Conservation (phyloP, 2,113 vertebrate species). For the Rhizomys pruinosus region DNA sequence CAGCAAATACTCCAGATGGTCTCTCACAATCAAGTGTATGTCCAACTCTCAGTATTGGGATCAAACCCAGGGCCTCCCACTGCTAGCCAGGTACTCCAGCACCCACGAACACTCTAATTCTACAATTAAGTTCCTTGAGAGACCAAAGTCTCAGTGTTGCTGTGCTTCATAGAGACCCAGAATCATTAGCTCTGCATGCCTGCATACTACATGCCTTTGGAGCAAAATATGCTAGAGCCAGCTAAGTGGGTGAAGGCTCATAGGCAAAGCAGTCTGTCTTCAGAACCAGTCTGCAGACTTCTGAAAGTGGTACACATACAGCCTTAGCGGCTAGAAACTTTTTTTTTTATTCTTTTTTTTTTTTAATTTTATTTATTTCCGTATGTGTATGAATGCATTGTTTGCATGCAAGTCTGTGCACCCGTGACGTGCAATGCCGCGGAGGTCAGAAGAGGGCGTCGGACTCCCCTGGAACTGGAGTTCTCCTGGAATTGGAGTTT, state of each 20-base stretch:
- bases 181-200: fast-evolving
- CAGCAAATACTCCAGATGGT: background rate
- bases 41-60: background rate
- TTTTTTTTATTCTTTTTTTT: too few relatives aligned
- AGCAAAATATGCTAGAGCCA: background rate
- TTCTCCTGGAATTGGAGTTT: too few relatives aligned
- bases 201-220: background rate
- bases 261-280: background rate
- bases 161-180: background rate
- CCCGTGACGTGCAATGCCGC: too few relatives aligned
- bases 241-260: fast-evolving
- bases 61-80: background rate
- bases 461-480: too few relatives aligned
- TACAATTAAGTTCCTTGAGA: background rate
- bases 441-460: too few relatives aligned
- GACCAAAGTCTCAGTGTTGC: background rate
- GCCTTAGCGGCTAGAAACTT: fast-evolving
- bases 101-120: background rate
- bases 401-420: too few relatives aligned
- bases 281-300: background rate
- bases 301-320: fast-evolving
- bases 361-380: too few relatives aligned
- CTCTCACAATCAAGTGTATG: too few relatives aligned
- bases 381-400: too few relatives aligned
- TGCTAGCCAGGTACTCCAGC: background rate